Percentiles rank a stretch among this genome's conserved stretches.
phyloP scores from a whole-genome alignment of 1,140 invertebrate species.

The Heterodera carotae region DNA sequence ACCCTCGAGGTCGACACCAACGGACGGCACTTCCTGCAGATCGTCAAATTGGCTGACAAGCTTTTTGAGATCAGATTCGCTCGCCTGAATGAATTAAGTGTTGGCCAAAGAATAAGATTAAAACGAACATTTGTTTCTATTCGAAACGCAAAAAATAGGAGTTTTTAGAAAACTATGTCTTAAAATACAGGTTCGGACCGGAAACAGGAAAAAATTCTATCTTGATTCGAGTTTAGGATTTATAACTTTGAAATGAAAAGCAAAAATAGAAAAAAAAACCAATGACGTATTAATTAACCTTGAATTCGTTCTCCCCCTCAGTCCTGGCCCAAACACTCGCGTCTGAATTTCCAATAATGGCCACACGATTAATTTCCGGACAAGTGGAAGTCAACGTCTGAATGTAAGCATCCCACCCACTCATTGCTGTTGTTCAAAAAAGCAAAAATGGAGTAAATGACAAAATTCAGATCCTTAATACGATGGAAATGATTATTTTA shows the following conservation, averaged over 20 bases:
- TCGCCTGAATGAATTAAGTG: conserved; percentile 56
- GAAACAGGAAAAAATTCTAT: too few species aligned
- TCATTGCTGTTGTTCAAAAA: conserved; percentile 40
- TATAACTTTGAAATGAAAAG: too few species aligned
- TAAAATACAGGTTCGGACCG: too few species aligned
- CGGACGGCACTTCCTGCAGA: conserved; percentile 52
- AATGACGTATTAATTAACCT: conserved; percentile 35
- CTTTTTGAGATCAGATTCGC: conserved; percentile 56
- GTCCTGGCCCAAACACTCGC: conserved; percentile 62
- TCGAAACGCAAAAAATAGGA: too few species aligned
- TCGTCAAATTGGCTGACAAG: conserved; percentile 55
- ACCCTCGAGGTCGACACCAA: conserved; percentile 60
- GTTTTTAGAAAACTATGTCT: too few species aligned
- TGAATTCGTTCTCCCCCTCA: conserved; percentile 49
- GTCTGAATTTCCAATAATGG: conserved; percentile 60
- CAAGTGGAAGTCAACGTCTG: conserved; percentile 44
- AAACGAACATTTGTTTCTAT: neutral
- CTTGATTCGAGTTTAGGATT: too few species aligned
- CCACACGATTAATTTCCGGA: conserved; percentile 53
- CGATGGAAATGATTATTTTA: too few species aligned
- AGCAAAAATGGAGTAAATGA: neutral
- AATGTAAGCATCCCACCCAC: conserved; percentile 63
- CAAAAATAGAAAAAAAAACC: too few species aligned
- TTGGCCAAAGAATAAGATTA: conserved; percentile 18
- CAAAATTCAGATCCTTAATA: neutral